Conservation (phyloP, 2,797 vertebrate species). For the Toxotes lorentzi region DNA sequence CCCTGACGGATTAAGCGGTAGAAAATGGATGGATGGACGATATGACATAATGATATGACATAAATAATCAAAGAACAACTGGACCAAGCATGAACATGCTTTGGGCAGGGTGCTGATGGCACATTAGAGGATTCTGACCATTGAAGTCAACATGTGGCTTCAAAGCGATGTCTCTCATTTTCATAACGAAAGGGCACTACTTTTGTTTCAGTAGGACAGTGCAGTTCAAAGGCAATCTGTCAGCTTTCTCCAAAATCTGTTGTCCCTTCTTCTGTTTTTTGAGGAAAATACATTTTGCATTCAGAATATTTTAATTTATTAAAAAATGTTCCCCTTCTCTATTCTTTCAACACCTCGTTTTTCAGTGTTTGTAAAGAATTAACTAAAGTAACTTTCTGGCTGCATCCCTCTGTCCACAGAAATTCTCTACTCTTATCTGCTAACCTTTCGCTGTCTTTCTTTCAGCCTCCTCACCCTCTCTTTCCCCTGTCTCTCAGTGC, state of each 20-base stretch:
- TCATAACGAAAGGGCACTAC: background rate
- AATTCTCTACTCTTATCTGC: constrained; percentile 8
- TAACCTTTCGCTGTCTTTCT: constrained; percentile 28
- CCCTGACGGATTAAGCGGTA: too few species aligned
- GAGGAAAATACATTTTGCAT: background rate
- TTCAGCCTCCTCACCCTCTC: constrained; percentile 3
- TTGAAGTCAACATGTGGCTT: constrained; percentile 1
- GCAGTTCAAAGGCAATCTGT: background rate
- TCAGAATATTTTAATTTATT: too few species aligned
- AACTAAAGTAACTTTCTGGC: background rate
- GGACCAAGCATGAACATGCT: constrained; percentile 9
- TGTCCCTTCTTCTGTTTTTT: background rate
- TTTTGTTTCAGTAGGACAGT: background rate
- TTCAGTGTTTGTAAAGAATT: background rate
- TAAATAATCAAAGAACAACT: constrained; percentile 18
- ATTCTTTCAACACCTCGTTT: background rate
- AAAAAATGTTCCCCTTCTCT: background rate
- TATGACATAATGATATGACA: background rate
- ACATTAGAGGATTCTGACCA: constrained; percentile 13
- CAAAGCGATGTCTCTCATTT: constrained; percentile 24
- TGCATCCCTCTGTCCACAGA: background rate
- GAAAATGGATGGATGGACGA: too few species aligned
- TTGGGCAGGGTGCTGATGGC: constrained; percentile 26
- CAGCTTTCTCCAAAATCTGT: background rate
- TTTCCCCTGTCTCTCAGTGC: constrained; percentile 17